phyloP scores from a whole-genome alignment of 2,888 invertebrate genomes.

The Latrodectus hesperus region DNA sequence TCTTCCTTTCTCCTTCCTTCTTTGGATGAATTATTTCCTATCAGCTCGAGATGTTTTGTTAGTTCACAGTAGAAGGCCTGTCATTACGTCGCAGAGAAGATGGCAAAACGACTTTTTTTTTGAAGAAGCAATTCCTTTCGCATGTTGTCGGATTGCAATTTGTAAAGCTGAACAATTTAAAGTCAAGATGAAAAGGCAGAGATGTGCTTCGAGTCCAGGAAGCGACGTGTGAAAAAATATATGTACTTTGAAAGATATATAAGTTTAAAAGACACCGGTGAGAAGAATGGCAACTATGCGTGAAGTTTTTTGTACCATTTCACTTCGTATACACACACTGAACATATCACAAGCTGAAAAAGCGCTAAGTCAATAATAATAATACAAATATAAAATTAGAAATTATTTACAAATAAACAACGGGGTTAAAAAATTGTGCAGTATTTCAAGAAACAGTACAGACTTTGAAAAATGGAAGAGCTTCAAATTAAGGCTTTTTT shows the following conservation, averaged over 20 bases:
- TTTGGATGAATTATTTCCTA: not conserved
- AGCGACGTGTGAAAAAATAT: not conserved
- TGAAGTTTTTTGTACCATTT: too few relatives aligned
- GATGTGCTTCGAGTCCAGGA: not conserved
- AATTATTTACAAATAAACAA: conserved; percentile 39
- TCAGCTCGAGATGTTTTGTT: not conserved
- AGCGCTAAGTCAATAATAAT: conserved; percentile 2
- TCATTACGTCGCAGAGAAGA: too few relatives aligned
- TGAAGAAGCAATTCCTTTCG: too few relatives aligned
- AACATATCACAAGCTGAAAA: not conserved
- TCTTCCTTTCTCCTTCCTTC: not conserved
- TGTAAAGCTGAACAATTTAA: not conserved
- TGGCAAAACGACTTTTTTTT: too few relatives aligned
- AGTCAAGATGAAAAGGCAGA: not conserved
- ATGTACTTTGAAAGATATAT: not conserved
- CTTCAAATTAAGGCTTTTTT: conserved; percentile 53
- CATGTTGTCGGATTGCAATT: not conserved
- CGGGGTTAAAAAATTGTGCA: conserved; percentile 62
- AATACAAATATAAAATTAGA: conserved; percentile 50
- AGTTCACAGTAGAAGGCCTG: not conserved
- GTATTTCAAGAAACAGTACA: conserved; percentile 26
- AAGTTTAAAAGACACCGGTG: not conserved
- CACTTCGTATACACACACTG: too few relatives aligned
- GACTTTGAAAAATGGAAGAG: conserved; percentile 63
- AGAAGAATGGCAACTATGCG: too few relatives aligned